Evolutionary conservation across 2,113 vertebrate species (phyloP).

Genomic region (Rhizomys pruinosus): DNA sequence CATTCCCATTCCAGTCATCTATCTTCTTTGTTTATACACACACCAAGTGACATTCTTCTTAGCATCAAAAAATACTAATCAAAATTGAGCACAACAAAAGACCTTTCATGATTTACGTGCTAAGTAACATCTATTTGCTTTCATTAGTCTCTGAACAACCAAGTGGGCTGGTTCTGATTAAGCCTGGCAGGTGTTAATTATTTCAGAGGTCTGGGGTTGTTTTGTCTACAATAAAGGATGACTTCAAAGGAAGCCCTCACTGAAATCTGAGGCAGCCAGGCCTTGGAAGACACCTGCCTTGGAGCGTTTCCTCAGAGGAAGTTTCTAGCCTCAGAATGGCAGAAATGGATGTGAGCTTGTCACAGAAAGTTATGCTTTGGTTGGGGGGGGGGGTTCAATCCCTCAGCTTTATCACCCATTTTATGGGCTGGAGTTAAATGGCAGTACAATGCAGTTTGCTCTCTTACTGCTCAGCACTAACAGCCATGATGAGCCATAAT

Average conservation of each 20-base stretch:
- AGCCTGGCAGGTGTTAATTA: constrained; percentile 81
- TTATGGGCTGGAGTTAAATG: constrained; percentile 76
- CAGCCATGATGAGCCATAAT: constrained; percentile 78
- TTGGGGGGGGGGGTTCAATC: not conserved
- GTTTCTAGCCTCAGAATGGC: constrained; percentile 1
- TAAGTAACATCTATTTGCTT: constrained; percentile 83
- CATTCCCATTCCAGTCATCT: constrained; percentile 83
- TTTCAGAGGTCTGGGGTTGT: constrained; percentile 68
- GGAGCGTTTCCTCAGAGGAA: not conserved
- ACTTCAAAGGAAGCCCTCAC: constrained; percentile 64
- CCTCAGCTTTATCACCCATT: constrained; percentile 71
- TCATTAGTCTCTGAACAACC: constrained; percentile 83
- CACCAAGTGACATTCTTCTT: constrained; percentile 84
- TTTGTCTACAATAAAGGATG: constrained; percentile 75
- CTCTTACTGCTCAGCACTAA: constrained; percentile 65
- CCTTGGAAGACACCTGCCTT: not conserved
- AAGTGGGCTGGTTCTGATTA: constrained; percentile 81
- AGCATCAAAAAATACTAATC: constrained; percentile 83
- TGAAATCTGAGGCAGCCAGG: constrained; percentile 56
- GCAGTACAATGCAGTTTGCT: constrained; percentile 65
- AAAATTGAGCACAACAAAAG: constrained; percentile 79
- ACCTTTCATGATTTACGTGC: constrained; percentile 80
- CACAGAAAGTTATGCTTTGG: constrained; percentile 45
- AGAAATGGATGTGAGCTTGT: constrained; percentile 16
- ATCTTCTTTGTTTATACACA: constrained; percentile 86